Conservation (phyloP, 2,113 vertebrate genomes). For the Ophthalmotilapia sp. region DNA sequence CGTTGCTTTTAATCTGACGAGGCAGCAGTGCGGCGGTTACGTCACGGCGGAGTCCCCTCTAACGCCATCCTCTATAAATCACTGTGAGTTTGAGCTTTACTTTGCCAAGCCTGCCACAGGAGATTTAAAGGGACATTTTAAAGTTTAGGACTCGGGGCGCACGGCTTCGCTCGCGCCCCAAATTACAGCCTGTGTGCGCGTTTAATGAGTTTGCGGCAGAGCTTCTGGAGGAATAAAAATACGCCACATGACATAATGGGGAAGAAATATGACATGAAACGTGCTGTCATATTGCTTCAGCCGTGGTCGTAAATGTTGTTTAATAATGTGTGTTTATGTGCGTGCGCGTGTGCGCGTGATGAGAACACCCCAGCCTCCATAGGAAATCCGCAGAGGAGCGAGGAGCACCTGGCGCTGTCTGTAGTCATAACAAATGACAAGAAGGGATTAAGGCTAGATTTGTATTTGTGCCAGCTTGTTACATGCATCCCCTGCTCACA, state of each 20-base stretch:
- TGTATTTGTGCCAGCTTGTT: constrained; percentile 61
- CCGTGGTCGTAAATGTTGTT: constrained; percentile 51
- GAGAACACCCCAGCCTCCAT: constrained; percentile 33
- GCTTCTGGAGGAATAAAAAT: constrained; percentile 17
- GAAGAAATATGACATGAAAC: constrained; percentile 43
- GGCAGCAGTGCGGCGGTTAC: not conserved
- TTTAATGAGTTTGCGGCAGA: constrained; percentile 51
- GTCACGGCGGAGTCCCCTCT: constrained; percentile 1
- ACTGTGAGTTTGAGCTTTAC: constrained; percentile 1
- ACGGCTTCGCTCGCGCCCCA: not conserved
- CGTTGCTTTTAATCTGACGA: constrained; percentile 38
- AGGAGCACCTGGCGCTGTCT: constrained; percentile 64
- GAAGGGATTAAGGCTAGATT: constrained; percentile 60
- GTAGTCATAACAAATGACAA: constrained; percentile 64
- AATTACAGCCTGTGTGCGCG: constrained; percentile 24
- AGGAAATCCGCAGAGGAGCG: constrained; percentile 47
- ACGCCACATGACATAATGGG: constrained; percentile 30
- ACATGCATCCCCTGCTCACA: constrained; percentile 27
- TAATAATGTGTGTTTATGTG: constrained; percentile 22
- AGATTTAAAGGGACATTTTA: constrained; percentile 42
- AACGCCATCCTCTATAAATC: constrained; percentile 44
- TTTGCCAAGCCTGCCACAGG: constrained; percentile 5
- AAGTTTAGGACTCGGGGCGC: not conserved
- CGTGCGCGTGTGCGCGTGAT: not conserved
- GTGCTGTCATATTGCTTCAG: constrained; percentile 30